Evolutionary conservation across 2,888 invertebrate species (phyloP), one percentile per base, ranked within the genome.

Genomic region (Acanthacorydalis orientalis): DNA sequence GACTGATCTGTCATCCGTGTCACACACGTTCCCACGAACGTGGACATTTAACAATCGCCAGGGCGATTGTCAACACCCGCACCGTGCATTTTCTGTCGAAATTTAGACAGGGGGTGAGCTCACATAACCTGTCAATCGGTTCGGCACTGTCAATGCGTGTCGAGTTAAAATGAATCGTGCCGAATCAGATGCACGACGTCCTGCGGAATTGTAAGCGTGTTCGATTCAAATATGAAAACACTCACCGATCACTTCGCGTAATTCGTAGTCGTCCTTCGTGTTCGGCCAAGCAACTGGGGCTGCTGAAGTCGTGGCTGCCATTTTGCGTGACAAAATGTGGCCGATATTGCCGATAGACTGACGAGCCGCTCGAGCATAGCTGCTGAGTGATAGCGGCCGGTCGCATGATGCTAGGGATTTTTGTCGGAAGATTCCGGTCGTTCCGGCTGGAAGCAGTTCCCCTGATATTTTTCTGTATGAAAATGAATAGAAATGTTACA

Each of bases 211-310:
- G 6, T 6, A 23, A 2, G 6, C 23, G 23, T 23, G 23, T 23
- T 23, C 6, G 6, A 4, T 23, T 23, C 6, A 23, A 23, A 23
- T 23, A 23, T 23, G 23, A 23, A 23, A 23, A 23, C 61, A 75
- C 78, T 73, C 69, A 87, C 90, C 90, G 62, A 95, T 93, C 59
- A 93, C 87, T 70, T 93, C 92, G 57, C 83, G 79, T 59, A 95
- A 69, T 68, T 91, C 90, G 69, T 95, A 95, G 67, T 89, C 88
- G 62, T 89, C 87, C 68, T 86, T 84, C 61, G 78, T 80, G 70
- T 90, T 92, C 53, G 92, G 83, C 93, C 93, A 93, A 64, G 76
- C 64, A 55, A 62, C 57, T 54, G 61, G 57, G 61, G 68, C 61
- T 59, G 68, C 69, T 55, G 69, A 68, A 59, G 67, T 67, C 59